Percentiles rank a stretch among this genome's conserved stretches.
phyloP scores from a whole-genome alignment of 1,140 invertebrate species.

The Heliconius hewitsoni region DNA sequence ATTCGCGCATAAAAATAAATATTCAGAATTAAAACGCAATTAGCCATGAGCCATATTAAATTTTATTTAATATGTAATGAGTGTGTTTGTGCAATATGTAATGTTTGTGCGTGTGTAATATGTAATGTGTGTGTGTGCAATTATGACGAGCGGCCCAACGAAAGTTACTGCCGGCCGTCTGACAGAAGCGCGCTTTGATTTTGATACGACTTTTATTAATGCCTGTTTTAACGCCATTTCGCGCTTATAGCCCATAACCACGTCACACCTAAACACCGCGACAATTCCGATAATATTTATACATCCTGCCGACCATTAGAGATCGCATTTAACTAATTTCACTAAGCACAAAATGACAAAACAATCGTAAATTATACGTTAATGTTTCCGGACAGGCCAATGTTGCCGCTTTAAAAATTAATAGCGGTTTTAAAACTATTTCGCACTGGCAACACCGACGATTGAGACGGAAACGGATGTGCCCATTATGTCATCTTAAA shows the following conservation, averaged over 20 bases:
- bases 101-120: not conserved
- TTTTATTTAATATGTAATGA: slow-evolving; percentile 26
- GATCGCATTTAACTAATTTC: slow-evolving; percentile 70
- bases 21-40: slow-evolving; percentile 16
- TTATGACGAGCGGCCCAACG: slow-evolving; percentile 26
- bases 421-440: slow-evolving; percentile 74
- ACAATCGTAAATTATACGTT: slow-evolving; percentile 76
- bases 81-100: not conserved
- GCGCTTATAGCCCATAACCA: slow-evolving; percentile 49
- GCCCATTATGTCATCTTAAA: slow-evolving; percentile 66
- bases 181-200: slow-evolving; percentile 39
- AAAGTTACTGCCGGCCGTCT: slow-evolving; percentile 18
- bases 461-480: slow-evolving; percentile 67
- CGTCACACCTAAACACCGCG: slow-evolving; percentile 57
- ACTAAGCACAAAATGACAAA: slow-evolving; percentile 59
- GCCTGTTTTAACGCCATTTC: slow-evolving; percentile 56
- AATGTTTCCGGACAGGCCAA: slow-evolving; percentile 76
- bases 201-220: slow-evolving; percentile 57
- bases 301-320: slow-evolving; percentile 69
- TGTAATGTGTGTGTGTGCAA: not conserved
- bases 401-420: slow-evolving; percentile 75
- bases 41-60: slow-evolving; percentile 19
- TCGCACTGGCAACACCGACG: slow-evolving; percentile 63
- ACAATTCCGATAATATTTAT: slow-evolving; percentile 73
- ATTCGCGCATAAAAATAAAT: not conserved